Base-by-base conservation (phyloP, 1,140 invertebrate genomes). In the Tachypleus tridentatus region DNA sequence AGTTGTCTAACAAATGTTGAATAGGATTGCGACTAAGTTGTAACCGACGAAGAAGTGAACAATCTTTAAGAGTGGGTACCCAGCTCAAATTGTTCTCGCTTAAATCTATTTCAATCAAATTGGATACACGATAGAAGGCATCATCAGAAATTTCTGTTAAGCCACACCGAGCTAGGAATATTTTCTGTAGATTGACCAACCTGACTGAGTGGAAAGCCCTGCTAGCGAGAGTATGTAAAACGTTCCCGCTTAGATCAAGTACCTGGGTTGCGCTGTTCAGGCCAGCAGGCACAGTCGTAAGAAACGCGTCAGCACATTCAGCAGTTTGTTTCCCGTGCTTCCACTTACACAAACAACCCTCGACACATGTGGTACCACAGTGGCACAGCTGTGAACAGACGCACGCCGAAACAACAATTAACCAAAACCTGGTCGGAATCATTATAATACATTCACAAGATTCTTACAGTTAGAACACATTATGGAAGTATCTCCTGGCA, bases 241-340 rank as follows among this genome's bases (percentile, higher is more conserved):
- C 86, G 76, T 94, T 94, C 59, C 86, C 85, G 64, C 88, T 91
- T 74, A 90, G 82, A 76, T 93, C 89, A 70, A 95, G 77, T 66
- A 95, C 90, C 80, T 95, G 92, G 5, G 91, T 93, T 70, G 86
- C 89, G 4, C 86, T 82, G 76, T 92, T 88, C 62, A 93, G 85
- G 67, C 83, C 84, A 64, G 86, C 84, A 2, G 91, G 92, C 64
- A 95, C 85, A 53, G 83, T 85, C 67, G 87, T 89, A 59, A 94
- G 81, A 51, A 82, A 84, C 11, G 87, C 84, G 76, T 90, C 85
- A 64, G 85, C 82, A 77, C 91, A 95, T 77, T 93, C 91, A 4
- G 91, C 90, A 67, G 88, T 89, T 73, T 91, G 85, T 74, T 94
- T 94, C 3, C 91, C 92, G 71, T 86, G 85, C 76, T 91, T 93